Percentiles rank a stretch among this genome's conserved stretches.
phyloP scores from a whole-genome alignment of 2,113 vertebrate species.

The Tapirus terrestris region DNA sequence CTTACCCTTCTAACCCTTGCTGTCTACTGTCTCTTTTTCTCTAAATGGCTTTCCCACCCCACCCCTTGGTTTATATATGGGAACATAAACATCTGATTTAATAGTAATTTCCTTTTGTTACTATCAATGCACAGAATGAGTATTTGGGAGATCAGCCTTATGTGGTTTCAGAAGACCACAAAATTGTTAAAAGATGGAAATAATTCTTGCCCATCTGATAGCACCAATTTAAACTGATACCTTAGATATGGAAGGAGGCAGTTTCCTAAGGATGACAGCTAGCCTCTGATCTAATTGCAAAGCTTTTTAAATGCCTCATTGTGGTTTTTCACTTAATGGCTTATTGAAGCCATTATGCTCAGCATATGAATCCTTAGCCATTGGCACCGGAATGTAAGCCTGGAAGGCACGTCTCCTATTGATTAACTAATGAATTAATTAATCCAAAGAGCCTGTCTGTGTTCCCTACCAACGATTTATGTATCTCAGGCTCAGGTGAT shows the following conservation, averaged over 20 bases:
- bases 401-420: slow-evolving; percentile 61
- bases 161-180: background rate
- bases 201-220: slow-evolving; percentile 30
- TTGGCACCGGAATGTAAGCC: slow-evolving; percentile 35
- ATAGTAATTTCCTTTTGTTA: slow-evolving; percentile 9
- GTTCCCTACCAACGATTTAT: slow-evolving; percentile 49
- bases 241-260: background rate
- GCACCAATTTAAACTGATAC: slow-evolving; percentile 34
- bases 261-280: slow-evolving; percentile 25
- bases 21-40: background rate
- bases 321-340: slow-evolving; percentile 65
- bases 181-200: background rate
- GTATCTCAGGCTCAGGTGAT: background rate
- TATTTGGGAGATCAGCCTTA: background rate
- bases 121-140: background rate
- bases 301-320: slow-evolving; percentile 46
- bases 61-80: background rate
- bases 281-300: slow-evolving; percentile 67
- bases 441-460: slow-evolving; percentile 50
- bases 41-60: background rate
- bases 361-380: slow-evolving; percentile 30
- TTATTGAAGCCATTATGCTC: slow-evolving; percentile 64
- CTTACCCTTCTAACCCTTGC: background rate
- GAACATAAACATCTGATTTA: background rate
- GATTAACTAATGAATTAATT: slow-evolving; percentile 73